Percentiles rank a stretch among this genome's conserved stretches.
Conservation (phyloP, 1,140 invertebrate species). For the Drosophila repletoides region DNA sequence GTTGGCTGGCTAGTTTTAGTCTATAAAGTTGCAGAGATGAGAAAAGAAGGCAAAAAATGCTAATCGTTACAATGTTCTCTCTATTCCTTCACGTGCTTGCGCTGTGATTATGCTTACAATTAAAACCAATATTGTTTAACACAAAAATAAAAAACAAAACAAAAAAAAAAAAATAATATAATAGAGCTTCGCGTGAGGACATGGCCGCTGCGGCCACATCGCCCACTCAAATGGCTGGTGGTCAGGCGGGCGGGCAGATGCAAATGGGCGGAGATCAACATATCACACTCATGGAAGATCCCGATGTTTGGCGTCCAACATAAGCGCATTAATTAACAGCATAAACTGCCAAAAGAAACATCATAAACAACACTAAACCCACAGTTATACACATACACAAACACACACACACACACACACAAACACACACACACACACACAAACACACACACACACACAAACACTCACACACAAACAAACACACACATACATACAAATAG, state of each 20-base stretch:
- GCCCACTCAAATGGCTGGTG: constrained; percentile 84
- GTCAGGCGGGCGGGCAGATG: constrained; percentile 84
- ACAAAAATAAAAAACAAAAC: constrained; percentile 1
- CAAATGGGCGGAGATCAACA: constrained; percentile 87
- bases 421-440: constrained; percentile 22
- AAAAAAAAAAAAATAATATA: constrained; percentile 17
- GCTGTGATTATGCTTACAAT: constrained; percentile 45
- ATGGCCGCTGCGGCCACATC: constrained; percentile 90
- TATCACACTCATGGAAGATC: constrained; percentile 93
- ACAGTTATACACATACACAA: constrained; percentile 13
- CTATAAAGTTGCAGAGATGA: constrained; percentile 17
- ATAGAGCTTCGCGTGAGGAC: constrained; percentile 91
- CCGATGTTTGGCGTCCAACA: constrained; percentile 94
- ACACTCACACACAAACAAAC: constrained; percentile 34
- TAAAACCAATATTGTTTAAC: constrained; percentile 18
- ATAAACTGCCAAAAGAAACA: constrained; percentile 65
- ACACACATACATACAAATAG: constrained; percentile 32
- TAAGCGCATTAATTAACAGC: constrained; percentile 84
- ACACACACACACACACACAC: constrained; percentile 21
- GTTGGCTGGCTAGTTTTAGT: constrained; percentile 27
- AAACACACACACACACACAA: constrained; percentile 1
- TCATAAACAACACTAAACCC: constrained; percentile 9
- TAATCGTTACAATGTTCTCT: constrained; percentile 38
- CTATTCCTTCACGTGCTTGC: constrained; percentile 44
- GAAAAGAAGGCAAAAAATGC: constrained; percentile 17